These are phyloP conservation scores for Sebastes cheni DNA, from an alignment of 2,797 vertebrate genomes.

Conservation along the genomic window DNA sequence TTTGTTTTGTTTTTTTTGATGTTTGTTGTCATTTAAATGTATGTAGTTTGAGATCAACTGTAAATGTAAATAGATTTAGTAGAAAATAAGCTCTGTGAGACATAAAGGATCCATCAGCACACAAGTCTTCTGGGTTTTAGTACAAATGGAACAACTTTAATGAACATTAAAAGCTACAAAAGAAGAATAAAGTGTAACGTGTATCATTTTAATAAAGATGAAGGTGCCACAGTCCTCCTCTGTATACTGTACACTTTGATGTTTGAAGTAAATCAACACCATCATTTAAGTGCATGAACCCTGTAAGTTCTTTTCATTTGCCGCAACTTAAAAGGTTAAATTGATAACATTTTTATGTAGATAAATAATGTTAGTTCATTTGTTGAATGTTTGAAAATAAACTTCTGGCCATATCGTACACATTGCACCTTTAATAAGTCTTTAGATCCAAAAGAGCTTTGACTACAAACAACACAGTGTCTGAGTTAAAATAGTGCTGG, in stretches of 20 bases:
- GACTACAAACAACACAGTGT: background rate
- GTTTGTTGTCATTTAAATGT: background rate
- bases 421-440: background rate
- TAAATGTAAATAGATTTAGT: background rate
- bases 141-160: background rate
- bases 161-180: background rate
- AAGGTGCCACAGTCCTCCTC: background rate
- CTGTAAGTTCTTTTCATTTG: background rate
- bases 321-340: background rate
- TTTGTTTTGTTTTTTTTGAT: background rate
- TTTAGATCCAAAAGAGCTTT: background rate
- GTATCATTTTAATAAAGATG: background rate
- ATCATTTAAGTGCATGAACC: background rate
- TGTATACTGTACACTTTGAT: background rate
- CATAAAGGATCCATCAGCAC: background rate
- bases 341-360: too few relatives aligned
- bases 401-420: background rate
- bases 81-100: background rate
- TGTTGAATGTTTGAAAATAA: too few relatives aligned
- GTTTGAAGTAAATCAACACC: background rate
- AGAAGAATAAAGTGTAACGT: background rate
- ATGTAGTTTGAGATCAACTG: too few relatives aligned
- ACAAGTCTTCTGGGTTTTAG: background rate
- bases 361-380: too few relatives aligned
- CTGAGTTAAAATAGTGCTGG: conserved; percentile 25